These are phyloP conservation scores for Hemibagrus guttatus DNA, from an alignment of 2,797 vertebrate genomes.

Conservation along the genomic window DNA sequence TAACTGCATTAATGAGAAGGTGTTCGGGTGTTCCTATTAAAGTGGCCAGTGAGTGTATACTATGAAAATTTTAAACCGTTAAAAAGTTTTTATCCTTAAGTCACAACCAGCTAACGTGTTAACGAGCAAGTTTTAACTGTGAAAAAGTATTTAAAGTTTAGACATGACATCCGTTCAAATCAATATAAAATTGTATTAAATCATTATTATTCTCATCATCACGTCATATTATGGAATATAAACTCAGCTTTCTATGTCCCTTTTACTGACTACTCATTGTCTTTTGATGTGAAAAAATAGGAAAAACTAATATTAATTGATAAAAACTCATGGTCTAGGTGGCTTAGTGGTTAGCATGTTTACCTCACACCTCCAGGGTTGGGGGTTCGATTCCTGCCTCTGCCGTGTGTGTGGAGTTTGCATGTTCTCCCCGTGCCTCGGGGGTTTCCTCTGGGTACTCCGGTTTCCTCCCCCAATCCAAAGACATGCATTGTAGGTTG, in stretches of 20 bases:
- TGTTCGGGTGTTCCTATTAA: neutral
- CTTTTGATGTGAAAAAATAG: neutral
- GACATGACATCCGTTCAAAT: neutral
- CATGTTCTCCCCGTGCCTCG: too few species aligned
- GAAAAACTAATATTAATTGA: constrained; percentile 1
- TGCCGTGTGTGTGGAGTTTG: too few species aligned
- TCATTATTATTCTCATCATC: neutral
- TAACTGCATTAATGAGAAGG: neutral
- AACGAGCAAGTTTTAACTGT: neutral
- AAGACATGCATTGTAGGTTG: too few species aligned
- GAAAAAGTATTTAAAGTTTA: neutral
- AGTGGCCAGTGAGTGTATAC: neutral
- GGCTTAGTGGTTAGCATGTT: too few species aligned
- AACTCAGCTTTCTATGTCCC: neutral
- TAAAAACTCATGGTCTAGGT: too few species aligned
- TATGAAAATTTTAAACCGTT: neutral
- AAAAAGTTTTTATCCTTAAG: neutral
- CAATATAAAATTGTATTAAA: neutral
- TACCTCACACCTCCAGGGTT: too few species aligned
- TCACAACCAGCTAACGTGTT: neutral
- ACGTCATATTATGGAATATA: neutral
- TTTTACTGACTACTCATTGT: neutral
- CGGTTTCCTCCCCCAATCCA: too few species aligned
- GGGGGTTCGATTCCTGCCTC: too few species aligned
- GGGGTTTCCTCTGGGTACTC: too few species aligned